phyloP scores from a whole-genome alignment of 2,797 vertebrate species.

The Anguilla megastoma region DNA sequence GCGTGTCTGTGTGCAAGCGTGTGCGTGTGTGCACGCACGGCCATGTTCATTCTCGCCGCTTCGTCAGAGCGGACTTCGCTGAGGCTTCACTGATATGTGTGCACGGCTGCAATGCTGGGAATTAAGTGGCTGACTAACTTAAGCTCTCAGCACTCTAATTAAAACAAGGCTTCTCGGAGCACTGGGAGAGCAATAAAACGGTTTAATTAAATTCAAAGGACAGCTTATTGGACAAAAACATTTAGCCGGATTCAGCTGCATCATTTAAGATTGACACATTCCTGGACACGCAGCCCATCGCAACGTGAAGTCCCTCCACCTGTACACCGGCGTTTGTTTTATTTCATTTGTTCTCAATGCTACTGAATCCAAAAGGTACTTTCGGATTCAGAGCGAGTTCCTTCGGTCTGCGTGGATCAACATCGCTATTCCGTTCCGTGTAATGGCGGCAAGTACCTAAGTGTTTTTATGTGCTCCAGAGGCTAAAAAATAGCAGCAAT shows the following conservation, averaged over 20 bases:
- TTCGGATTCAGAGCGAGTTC: not conserved
- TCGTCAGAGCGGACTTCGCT: conserved; percentile 46
- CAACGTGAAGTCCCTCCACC: conserved; percentile 44
- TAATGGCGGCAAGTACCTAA: not conserved
- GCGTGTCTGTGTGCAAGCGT: conserved; percentile 37
- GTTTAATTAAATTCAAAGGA: conserved; percentile 70
- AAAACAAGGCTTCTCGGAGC: conserved; percentile 63
- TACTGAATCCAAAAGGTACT: not conserved
- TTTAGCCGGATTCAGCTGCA: conserved; percentile 42
- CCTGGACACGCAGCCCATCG: conserved; percentile 55
- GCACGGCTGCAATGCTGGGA: conserved; percentile 57
- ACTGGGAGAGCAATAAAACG: conserved; percentile 54
- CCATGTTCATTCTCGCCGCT: conserved; percentile 8
- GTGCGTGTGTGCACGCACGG: not conserved
- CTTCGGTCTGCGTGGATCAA: not conserved
- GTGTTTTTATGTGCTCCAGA: not conserved
- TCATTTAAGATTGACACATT: conserved; percentile 45
- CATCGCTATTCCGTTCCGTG: not conserved
- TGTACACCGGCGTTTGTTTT: conserved; percentile 40
- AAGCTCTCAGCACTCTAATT: conserved; percentile 66
- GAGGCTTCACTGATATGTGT: conserved; percentile 50
- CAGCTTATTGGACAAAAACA: conserved; percentile 57
- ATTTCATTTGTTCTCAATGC: not conserved
- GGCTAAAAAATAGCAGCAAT: not conserved
- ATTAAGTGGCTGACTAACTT: conserved; percentile 67